Base-by-base conservation (phyloP, 2,113 vertebrate genomes). In the Limanda limanda region DNA sequence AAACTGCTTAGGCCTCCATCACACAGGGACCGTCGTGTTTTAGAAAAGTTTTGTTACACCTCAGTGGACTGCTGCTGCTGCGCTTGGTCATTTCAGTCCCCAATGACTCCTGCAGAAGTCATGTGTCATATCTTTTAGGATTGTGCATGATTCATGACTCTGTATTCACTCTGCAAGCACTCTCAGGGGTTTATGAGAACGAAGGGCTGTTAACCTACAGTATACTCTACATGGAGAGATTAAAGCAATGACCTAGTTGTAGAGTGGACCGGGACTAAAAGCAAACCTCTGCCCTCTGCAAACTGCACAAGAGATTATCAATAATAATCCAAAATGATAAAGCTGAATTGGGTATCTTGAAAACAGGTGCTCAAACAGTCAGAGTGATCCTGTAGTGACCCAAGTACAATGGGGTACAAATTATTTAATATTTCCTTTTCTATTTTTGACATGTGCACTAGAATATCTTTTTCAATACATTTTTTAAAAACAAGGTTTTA, bases 261-360 rank as follows among this genome's bases (percentile, higher is more conserved):
- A 66, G 79, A 83, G 75, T 85, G 85, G 80, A 85, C 81, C 83
- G 21, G 86, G 74, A 90, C 88, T 89, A 85, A 91, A 92, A 88
- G 83, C 83, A 11, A 88, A 91, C 89, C 84, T 88, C 86, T 84
- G 83, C 81, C 83, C 76, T 90, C 81, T 83, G 82, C 86, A 88
- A 89, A 91, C 81, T 51, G 62, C 80, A 78, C 81, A 74, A 47
- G 83, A 93, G 91, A 92, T 93, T 92, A 92, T 93, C 76, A 88
- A 84, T 93, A 87, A 92, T 91, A 92, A 93, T 93, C 91, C 89
- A 91, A 91, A 93, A 86, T 85, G 84, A 71, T 74, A 81, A 74
- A 86, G 27, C 66, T 82, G 81, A 91, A 87, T 83, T 86, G 66
- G 84, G 68, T 58, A 64, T 82, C 76, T 89, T 88, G 80, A 88